phyloP scores from a whole-genome alignment of 1,140 invertebrate species.

The Pseudomyrmex flavicornis region DNA sequence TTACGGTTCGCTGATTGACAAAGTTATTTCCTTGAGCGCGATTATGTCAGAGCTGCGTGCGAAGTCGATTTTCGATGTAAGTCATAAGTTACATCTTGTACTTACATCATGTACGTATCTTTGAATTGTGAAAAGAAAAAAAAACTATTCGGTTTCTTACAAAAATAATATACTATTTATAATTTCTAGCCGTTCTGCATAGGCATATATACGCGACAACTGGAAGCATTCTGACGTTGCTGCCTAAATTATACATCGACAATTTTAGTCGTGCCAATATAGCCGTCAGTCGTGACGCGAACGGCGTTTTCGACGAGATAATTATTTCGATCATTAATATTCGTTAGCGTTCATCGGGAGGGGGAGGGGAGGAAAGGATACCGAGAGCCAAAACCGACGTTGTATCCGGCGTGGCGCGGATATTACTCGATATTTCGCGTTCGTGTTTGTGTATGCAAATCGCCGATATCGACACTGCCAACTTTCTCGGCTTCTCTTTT shows the following conservation, averaged over 20 bases:
- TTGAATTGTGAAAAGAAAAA: not conserved
- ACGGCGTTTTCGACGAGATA: slow-evolving; percentile 40
- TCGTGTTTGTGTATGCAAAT: slow-evolving; percentile 62
- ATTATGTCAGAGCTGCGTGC: not conserved
- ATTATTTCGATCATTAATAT: slow-evolving; percentile 58
- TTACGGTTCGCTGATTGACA: slow-evolving; percentile 44
- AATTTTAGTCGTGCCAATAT: slow-evolving; percentile 16
- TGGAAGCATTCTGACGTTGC: not conserved
- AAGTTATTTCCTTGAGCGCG: slow-evolving; percentile 30
- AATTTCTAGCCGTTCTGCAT: not conserved
- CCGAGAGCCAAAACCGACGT: slow-evolving; percentile 27
- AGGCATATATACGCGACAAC: not conserved
- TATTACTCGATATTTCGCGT: slow-evolving; percentile 63
- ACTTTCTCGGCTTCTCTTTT: slow-evolving; percentile 51
- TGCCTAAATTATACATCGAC: slow-evolving; percentile 17
- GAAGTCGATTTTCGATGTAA: not conserved
- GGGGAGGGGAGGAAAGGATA: not conserved
- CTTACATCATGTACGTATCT: not conserved
- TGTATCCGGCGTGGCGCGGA: slow-evolving; percentile 19
- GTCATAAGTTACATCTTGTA: not conserved
- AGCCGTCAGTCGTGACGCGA: slow-evolving; percentile 36
- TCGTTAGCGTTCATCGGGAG: slow-evolving; percentile 16
- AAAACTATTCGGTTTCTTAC: not conserved
- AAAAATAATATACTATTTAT: not conserved
- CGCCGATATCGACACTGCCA: slow-evolving; percentile 38